Conservation (phyloP, 2,888 invertebrate genomes). For the Leptodirus hochenwartii region DNA sequence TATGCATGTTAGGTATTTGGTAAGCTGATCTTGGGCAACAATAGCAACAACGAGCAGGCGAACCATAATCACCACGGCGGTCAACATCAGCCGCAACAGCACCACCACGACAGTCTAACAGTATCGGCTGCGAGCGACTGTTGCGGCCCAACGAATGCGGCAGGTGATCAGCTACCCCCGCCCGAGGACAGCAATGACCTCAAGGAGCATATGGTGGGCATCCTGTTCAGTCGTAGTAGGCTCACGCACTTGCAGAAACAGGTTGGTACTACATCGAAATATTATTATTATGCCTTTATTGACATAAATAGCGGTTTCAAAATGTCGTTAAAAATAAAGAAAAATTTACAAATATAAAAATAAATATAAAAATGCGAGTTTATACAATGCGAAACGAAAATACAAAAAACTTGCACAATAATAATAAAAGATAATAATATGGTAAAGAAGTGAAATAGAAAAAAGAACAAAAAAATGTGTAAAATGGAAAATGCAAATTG, state of each 20-base stretch:
- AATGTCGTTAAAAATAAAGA: background rate
- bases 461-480: too few relatives aligned
- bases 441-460: too few relatives aligned
- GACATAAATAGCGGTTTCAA: background rate
- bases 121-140: too few relatives aligned
- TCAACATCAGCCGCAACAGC: constrained; percentile 17
- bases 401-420: too few relatives aligned
- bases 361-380: too few relatives aligned
- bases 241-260: constrained; percentile 85
- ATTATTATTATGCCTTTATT: constrained; percentile 1
- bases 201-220: constrained; percentile 91
- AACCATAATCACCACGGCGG: constrained; percentile 20
- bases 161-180: constrained; percentile 27
- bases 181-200: constrained; percentile 34
- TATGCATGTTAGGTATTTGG: constrained; percentile 77
- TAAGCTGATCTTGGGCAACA: constrained; percentile 59
- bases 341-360: too few relatives aligned
- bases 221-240: constrained; percentile 84
- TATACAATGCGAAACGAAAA: too few relatives aligned
- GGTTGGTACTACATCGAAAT: too few relatives aligned
- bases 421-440: too few relatives aligned
- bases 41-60: background rate
- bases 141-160: too few relatives aligned
- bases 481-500: too few relatives aligned
- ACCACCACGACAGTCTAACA: constrained; percentile 18